phyloP scores from a whole-genome alignment of 2,888 invertebrate species.

The Ernsta delagoae region DNA sequence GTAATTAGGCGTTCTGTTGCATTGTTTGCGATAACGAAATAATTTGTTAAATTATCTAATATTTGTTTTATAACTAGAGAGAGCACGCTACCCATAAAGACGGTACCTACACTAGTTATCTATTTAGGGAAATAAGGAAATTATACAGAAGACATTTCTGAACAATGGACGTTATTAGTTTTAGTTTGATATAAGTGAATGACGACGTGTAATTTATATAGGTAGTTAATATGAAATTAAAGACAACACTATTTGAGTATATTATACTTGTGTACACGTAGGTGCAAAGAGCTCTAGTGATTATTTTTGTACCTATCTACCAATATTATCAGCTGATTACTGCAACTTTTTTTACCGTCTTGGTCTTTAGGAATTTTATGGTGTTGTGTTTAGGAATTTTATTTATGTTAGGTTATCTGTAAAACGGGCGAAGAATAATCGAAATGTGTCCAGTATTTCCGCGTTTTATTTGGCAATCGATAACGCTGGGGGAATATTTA shows the following conservation, averaged over 20 bases:
- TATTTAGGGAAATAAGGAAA: too few species aligned
- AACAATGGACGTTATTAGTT: too few species aligned
- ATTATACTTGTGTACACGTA: neutral
- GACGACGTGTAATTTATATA: too few species aligned
- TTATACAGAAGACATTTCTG: too few species aligned
- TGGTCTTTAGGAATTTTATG: conserved; percentile 55
- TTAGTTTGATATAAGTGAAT: too few species aligned
- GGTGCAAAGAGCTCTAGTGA: too few species aligned
- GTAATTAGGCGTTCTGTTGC: neutral
- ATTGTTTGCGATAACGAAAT: neutral
- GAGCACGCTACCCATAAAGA: too few species aligned
- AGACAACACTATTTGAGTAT: too few species aligned
- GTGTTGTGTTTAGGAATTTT: too few species aligned
- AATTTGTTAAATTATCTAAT: neutral
- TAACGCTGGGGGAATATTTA: conserved; percentile 71
- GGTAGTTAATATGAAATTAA: too few species aligned
- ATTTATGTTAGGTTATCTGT: conserved; percentile 60
- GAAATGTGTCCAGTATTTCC: conserved; percentile 61
- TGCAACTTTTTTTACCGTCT: conserved; percentile 40
- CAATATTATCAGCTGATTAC: too few species aligned
- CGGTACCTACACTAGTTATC: too few species aligned
- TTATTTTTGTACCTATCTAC: neutral
- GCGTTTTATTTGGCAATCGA: conserved; percentile 67
- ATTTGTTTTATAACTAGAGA: neutral
- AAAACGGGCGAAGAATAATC: conserved; percentile 61